Base-by-base conservation (phyloP, 23 tunicate species). In the Botrylloides violaceus region DNA sequence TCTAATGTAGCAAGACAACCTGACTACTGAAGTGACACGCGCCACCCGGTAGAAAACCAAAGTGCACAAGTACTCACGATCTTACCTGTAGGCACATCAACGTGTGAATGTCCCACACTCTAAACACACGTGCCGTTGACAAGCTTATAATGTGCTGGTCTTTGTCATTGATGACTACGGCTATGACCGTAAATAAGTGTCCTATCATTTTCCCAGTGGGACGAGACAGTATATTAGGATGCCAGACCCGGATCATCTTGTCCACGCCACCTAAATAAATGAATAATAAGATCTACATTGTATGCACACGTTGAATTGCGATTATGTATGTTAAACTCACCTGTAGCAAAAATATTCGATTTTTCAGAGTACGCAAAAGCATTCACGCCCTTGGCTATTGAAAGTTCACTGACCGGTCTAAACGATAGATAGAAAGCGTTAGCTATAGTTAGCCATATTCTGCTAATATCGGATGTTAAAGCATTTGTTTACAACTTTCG, bases 71-170 rank as follows among this genome's bases (percentile, higher is more conserved):
- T n/a, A n/a, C n/a, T 43, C 53, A 15, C 53, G 53, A 43, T 15
- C 34, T 57, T 55, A 80, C 95, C 76, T 87, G 95, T 6, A 87
- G 37, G 59, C 95, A 87, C 12, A 81, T 75, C n/a, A 87, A 66
- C 3, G 95, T 87, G 73, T 87, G 95, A n/a, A 87, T 80, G 75
- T 87, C 95, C 95, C 95, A 87, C 1, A 87, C 95, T 18, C 95
- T 60, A 30, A 87, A 87, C 24, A 87, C 95, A 3, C 95, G 68
- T 6, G 95, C 95, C 30, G 95, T 87, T 3, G 95, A 87, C n/a
- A 87, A 37, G 56, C 95, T 87, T 47, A 87, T 81, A 24, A 87
- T 61, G 66, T 87, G 95, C 59, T 81, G 86, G 39, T 87, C 95
- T 57, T 87, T 87, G 27, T 87, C 95, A 48, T 87, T 87, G 82